Evolutionary conservation across 1,140 invertebrate genomes (phyloP).

Genomic region (Thrips palmi): DNA sequence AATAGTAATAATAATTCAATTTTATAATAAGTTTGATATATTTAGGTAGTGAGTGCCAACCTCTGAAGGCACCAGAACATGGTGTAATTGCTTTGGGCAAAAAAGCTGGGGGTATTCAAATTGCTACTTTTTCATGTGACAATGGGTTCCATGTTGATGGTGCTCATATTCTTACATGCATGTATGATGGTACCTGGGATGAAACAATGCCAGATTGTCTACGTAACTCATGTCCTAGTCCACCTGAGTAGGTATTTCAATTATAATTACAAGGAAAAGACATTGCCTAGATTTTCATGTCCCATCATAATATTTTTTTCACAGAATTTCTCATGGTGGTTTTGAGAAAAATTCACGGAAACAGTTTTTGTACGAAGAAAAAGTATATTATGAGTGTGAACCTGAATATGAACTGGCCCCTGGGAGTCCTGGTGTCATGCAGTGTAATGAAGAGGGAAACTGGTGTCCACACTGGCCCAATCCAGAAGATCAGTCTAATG

Average conservation of each 20-base stretch:
- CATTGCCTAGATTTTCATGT: neutral
- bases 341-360: slow-evolving; percentile 6
- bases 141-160: slow-evolving; percentile 24
- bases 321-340: slow-evolving; percentile 17
- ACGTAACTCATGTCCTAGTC: slow-evolving; percentile 17
- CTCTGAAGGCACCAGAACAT: slow-evolving; percentile 23
- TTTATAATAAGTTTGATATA: no score
- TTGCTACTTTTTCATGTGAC: slow-evolving; percentile 28
- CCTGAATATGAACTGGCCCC: no score
- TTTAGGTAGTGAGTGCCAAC: slow-evolving; percentile 21
- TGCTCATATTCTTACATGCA: slow-evolving; percentile 25
- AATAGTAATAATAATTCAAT: neutral
- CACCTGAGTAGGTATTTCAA: slow-evolving; percentile 18
- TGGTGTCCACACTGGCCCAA: no score
- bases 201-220: slow-evolving; percentile 21
- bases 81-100: slow-evolving; percentile 21
- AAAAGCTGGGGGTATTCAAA: slow-evolving; percentile 14
- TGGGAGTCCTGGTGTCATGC: no score
- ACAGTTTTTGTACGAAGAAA: slow-evolving; percentile 6
- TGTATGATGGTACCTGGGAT: slow-evolving; percentile 28
- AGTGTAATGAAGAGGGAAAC: no score
- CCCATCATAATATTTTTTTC: slow-evolving; percentile 3
- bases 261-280: neutral
- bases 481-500: no score
- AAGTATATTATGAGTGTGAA: slow-evolving; percentile 1